Conservation (phyloP, 2,888 invertebrate species). For the Mycalesis mineus region DNA sequence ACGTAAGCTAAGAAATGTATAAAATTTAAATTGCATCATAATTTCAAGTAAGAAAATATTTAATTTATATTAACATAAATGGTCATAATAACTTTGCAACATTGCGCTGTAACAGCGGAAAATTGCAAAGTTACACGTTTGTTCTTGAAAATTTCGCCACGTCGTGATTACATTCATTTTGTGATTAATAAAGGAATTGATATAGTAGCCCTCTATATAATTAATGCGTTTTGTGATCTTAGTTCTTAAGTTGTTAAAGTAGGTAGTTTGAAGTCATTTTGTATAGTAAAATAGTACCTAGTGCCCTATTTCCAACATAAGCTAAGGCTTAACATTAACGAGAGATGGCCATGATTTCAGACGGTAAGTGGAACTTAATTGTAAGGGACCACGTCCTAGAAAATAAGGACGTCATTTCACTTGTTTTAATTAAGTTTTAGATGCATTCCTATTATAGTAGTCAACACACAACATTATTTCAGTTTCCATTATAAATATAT, state of each 20-base stretch:
- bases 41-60: too few species aligned
- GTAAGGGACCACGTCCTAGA: conserved; percentile 1
- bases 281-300: not conserved
- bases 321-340: not conserved
- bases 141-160: not conserved
- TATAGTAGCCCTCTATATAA: conserved; percentile 56
- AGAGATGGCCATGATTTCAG: not conserved
- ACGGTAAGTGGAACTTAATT: not conserved
- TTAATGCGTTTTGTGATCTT: conserved; percentile 69
- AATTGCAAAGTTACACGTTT: not conserved
- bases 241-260: conserved; percentile 25
- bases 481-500: too few species aligned
- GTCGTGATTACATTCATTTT: conserved; percentile 25
- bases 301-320: not conserved
- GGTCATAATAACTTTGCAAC: too few species aligned
- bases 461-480: too few species aligned
- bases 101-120: not conserved
- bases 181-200: conserved; percentile 63
- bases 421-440: not conserved
- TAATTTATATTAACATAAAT: too few species aligned
- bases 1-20: not conserved
- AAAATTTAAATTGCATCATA: too few species aligned
- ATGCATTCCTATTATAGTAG: not conserved
- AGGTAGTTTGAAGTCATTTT: conserved; percentile 10
- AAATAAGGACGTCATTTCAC: not conserved